These are phyloP conservation scores for Bellardia pandia DNA, from an alignment of 2,888 invertebrate genomes.

Conservation along the genomic window DNA sequence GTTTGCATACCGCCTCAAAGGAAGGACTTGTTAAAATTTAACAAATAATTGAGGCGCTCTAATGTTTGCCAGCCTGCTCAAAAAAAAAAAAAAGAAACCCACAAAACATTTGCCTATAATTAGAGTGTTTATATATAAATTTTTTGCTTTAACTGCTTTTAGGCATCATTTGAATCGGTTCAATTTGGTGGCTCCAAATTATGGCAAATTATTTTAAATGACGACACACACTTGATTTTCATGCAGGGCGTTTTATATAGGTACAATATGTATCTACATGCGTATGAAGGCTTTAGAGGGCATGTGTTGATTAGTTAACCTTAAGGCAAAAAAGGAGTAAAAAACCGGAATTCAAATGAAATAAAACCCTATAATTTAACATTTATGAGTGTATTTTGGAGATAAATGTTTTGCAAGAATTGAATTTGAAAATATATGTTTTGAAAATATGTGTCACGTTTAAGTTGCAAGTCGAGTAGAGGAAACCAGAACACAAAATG, in stretches of 20 bases:
- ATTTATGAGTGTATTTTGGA: slow-evolving; percentile 57
- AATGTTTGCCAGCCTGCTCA: slow-evolving; percentile 2
- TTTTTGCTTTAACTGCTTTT: slow-evolving; percentile 51
- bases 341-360: slow-evolving; percentile 39
- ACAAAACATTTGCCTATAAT: slow-evolving; percentile 72
- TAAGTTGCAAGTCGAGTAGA: not conserved
- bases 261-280: not conserved
- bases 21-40: slow-evolving; percentile 58
- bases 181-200: slow-evolving; percentile 78
- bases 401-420: slow-evolving; percentile 53
- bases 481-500: not conserved
- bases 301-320: slow-evolving; percentile 65
- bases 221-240: slow-evolving; percentile 76
- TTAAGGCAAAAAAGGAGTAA: not conserved
- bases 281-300: slow-evolving; percentile 26
- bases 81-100: slow-evolving; percentile 31
- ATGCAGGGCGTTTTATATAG: slow-evolving; percentile 20
- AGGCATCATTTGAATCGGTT: slow-evolving; percentile 75
- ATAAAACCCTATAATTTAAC: slow-evolving; percentile 64
- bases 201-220: slow-evolving; percentile 84
- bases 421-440: not conserved
- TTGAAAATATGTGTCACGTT: slow-evolving; percentile 64
- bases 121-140: slow-evolving; percentile 46
- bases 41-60: slow-evolving; percentile 67
- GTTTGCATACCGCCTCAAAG: slow-evolving; percentile 59